These are phyloP conservation scores for Melanotaenia trifasciata DNA, from an alignment of 2,797 vertebrate species.

Conservation along the genomic window DNA sequence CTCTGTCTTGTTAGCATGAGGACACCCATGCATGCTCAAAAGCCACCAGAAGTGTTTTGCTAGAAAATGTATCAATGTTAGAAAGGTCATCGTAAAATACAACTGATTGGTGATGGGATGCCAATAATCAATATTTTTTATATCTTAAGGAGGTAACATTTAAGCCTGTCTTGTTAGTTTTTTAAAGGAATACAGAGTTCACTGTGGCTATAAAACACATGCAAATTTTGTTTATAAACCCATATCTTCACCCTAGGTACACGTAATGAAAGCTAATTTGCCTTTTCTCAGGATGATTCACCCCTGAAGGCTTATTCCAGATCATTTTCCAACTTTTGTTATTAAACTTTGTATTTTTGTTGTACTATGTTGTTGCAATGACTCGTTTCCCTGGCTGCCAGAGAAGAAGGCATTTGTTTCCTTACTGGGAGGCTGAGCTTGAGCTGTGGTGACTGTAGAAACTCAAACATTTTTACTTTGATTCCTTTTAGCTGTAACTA, in stretches of 20 bases:
- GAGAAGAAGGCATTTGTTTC: background rate
- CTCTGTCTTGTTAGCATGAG: background rate
- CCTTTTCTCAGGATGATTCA: background rate
- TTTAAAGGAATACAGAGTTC: background rate
- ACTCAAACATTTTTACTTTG: background rate
- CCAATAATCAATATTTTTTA: background rate
- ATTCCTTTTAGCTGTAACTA: background rate
- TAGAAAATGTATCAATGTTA: background rate
- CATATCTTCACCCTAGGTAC: background rate
- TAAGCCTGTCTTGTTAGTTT: background rate
- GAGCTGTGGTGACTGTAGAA: conserved; percentile 1
- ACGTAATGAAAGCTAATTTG: background rate
- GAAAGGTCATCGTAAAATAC: background rate
- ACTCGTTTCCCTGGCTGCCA: conserved; percentile 2
- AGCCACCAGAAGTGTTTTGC: background rate
- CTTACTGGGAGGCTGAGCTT: conserved; percentile 2
- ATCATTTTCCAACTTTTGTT: conserved; percentile 1
- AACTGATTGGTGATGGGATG: background rate
- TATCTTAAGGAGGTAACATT: background rate
- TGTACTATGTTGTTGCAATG: background rate
- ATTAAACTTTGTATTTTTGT: background rate
- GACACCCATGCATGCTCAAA: background rate
- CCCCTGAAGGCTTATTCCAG: background rate
- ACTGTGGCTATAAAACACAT: background rate
- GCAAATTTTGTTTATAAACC: background rate